These are phyloP conservation scores for Megalops cyprinoides DNA, from an alignment of 2,797 vertebrate species.

Conservation along the genomic window DNA sequence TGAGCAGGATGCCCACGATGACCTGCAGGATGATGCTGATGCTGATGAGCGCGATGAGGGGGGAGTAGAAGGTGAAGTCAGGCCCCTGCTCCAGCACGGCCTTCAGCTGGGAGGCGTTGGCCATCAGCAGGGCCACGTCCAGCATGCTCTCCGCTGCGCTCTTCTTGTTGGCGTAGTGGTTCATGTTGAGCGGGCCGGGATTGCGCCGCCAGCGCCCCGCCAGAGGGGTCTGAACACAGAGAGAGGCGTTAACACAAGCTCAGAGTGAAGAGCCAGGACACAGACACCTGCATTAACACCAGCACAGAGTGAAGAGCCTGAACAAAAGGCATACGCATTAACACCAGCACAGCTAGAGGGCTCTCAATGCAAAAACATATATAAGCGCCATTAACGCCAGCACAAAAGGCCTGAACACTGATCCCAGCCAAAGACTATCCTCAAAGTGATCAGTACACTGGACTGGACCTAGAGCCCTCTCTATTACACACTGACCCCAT, in stretches of 20 bases:
- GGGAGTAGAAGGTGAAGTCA: conserved; percentile 77
- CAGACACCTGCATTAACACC: no score
- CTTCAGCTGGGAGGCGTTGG: conserved; percentile 95
- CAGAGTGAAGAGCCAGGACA: no score
- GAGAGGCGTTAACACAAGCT: no score
- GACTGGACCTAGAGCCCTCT: no score
- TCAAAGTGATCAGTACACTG: no score
- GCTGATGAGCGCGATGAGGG: conserved; percentile 86
- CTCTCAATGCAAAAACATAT: conserved; percentile 9
- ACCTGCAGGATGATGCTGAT: conserved; percentile 88
- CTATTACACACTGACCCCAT: no score
- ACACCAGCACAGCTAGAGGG: not conserved
- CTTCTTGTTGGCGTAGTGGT: conserved; percentile 98
- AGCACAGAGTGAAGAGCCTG: no score
- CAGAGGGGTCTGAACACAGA: not conserved
- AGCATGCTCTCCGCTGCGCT: conserved; percentile 96
- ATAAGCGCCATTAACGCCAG: not conserved
- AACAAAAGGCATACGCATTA: no score
- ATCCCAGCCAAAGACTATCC: no score
- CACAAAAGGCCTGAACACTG: not conserved
- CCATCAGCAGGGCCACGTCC: conserved; percentile 95
- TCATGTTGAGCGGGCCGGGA: conserved; percentile 82
- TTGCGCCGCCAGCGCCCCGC: not conserved
- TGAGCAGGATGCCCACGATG: conserved; percentile 87
- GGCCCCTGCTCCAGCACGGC: conserved; percentile 87